Conservation (phyloP, 2,113 vertebrate genomes). For the Ahaetulla prasina region DNA sequence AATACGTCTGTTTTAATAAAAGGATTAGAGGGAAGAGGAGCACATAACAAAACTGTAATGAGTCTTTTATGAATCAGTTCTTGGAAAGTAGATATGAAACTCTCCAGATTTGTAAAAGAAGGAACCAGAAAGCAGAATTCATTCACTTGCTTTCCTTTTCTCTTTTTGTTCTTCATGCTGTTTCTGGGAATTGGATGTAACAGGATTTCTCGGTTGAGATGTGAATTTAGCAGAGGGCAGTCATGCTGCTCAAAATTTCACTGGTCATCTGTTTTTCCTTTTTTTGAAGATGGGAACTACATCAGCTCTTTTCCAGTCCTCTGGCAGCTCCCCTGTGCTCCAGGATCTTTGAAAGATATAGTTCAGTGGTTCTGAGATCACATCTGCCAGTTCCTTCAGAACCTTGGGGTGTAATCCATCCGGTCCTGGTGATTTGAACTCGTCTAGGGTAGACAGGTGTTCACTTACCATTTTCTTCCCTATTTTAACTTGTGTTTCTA, state of each 20-base stretch:
- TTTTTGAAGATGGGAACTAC: too few species aligned
- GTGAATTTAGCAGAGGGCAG: not conserved
- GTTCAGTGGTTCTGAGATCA: too few species aligned
- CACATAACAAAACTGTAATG: not conserved
- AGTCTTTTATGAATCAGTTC: not conserved
- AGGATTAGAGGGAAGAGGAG: not conserved
- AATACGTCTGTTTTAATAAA: not conserved
- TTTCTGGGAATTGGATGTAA: not conserved
- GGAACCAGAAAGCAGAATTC: not conserved
- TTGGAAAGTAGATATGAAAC: not conserved
- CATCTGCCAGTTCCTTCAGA: too few species aligned
- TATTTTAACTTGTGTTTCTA: too few species aligned
- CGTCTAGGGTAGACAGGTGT: too few species aligned
- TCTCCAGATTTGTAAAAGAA: not conserved
- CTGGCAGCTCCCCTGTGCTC: too few species aligned
- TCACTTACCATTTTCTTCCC: too few species aligned
- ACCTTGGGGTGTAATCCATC: too few species aligned
- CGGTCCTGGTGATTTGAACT: too few species aligned
- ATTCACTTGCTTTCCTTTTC: not conserved
- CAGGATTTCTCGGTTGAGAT: not conserved
- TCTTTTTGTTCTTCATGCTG: not conserved
- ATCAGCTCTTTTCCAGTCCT: too few species aligned
- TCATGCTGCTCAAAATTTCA: not conserved
- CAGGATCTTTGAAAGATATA: too few species aligned
- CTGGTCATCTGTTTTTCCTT: not conserved